A percentile compares a stretch with the other conserved stretches of the same genome.
Evolutionary conservation across 2,888 invertebrate genomes (phyloP).

Genomic region (Coronaproctus castanopsis): DNA sequence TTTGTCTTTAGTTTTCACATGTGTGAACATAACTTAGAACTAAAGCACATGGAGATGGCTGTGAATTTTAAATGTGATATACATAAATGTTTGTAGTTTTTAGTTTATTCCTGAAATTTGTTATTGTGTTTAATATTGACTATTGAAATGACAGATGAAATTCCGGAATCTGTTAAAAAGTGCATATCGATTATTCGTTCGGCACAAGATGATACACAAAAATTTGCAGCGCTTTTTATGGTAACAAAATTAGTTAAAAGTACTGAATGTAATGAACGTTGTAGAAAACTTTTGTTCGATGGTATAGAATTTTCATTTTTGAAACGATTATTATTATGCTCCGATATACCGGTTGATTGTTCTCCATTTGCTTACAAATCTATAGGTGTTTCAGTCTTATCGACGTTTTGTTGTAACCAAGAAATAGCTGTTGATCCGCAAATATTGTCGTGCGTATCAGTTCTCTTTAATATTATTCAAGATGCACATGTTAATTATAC

Average conservation of each 20-base stretch:
- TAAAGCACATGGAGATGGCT: too few species aligned
- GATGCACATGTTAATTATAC: constrained; percentile 58
- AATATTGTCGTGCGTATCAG: constrained; percentile 61
- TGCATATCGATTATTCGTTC: constrained; percentile 58
- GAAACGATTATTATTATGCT: constrained; percentile 52
- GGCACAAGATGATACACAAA: constrained; percentile 69
- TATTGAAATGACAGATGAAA: constrained; percentile 12
- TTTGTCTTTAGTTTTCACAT: too few species aligned
- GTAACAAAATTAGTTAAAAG: constrained; percentile 74
- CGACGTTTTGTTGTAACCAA: constrained; percentile 64
- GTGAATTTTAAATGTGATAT: too few species aligned
- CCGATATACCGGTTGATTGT: constrained; percentile 64
- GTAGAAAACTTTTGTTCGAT: constrained; percentile 64
- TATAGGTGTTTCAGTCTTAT: constrained; percentile 67
- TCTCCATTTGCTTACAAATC: constrained; percentile 78
- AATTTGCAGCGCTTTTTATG: constrained; percentile 77
- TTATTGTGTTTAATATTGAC: too few species aligned
- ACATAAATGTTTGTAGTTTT: too few species aligned
- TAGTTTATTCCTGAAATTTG: too few species aligned
- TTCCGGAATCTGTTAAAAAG: constrained; percentile 66
- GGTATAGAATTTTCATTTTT: constrained; percentile 76
- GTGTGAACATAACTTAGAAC: too few species aligned
- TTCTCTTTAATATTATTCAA: constrained; percentile 63
- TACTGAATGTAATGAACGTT: constrained; percentile 49
- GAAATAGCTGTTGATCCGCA: constrained; percentile 62